Evolutionary conservation across 2,113 vertebrate genomes (phyloP), one percentile per base, ranked within the genome.

Genomic region (Thalassoma bifasciatum): DNA sequence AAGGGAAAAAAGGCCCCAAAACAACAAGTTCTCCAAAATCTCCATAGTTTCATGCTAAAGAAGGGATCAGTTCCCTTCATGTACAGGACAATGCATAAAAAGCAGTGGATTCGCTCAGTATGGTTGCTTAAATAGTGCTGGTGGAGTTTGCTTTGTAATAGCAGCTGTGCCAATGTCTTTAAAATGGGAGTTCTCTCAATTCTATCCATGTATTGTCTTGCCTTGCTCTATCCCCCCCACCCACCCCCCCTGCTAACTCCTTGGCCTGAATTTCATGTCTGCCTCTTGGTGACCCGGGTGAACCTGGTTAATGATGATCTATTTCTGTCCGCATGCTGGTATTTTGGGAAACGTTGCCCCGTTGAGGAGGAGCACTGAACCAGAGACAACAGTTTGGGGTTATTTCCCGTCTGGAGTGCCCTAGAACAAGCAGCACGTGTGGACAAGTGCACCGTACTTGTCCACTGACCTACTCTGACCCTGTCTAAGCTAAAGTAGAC

Each of bases 121-220:
- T 72, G 42, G 83, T 92, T 84, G 80, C 85, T 89, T 87, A 81
- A 30, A 81, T 89, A 86, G 81, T 89, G 86, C 85, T 86, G 90
- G 85, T 89, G 80, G 88, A 89, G 80, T 86, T 91, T 89, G 86
- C 79, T 88, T 90, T 89, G 82, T 89, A 87, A 79, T 88, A 86
- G 84, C 83, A 86, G 83, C 84, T 91, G 86, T 89, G 86, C 88
- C 90, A 76, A 89, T 87, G 88, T 91, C 82, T 88, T 91, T 89
- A 86, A 84, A 88, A 85, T 73, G 78, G 82, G 81, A 89, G 84
- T 64, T 78, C 71, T 88, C 83, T 88, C 72, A 70, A 82, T 81
- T 88, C 72, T 85, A 77, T 75, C 82, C 88, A 88, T 91, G 86
- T 91, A 88, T 87, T 91, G 90, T 91, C 90, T 86, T 92, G 90